Percentiles rank a stretch among this genome's conserved stretches.
Evolutionary conservation across 1,140 invertebrate genomes (phyloP).

Genomic region (Oryzaephilus surinamensis): DNA sequence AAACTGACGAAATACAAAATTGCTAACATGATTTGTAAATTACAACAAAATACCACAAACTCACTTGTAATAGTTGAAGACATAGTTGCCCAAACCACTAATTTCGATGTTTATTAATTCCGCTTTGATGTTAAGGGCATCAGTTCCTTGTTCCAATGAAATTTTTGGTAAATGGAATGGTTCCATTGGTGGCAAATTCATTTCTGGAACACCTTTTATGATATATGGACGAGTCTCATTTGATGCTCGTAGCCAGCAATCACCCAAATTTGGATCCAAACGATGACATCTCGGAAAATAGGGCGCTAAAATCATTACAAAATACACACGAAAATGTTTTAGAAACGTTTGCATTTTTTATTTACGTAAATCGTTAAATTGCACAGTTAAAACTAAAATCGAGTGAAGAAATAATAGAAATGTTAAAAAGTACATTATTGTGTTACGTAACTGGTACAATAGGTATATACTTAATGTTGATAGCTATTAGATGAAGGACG

Average conservation of each 20-base stretch:
- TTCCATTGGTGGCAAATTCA: conserved; percentile 53
- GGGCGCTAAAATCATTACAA: conserved; percentile 37
- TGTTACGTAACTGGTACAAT: too few species aligned
- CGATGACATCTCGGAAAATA: conserved; percentile 49
- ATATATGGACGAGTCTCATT: conserved; percentile 46
- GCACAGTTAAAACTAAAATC: too few species aligned
- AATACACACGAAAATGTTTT: background rate
- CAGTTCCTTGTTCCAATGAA: conserved; percentile 49
- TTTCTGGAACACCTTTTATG: conserved; percentile 48
- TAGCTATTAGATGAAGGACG: too few species aligned
- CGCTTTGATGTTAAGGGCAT: conserved; percentile 51
- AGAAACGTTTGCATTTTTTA: too few species aligned
- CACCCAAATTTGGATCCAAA: conserved; percentile 46
- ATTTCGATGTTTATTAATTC: conserved; percentile 53
- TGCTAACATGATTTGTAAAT: background rate
- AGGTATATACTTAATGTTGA: too few species aligned
- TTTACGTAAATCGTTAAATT: too few species aligned
- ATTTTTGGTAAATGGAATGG: conserved; percentile 50
- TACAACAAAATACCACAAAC: conserved; percentile 16
- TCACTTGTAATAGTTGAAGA: conserved; percentile 53
- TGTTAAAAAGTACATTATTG: too few species aligned
- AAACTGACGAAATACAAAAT: conserved; percentile 17
- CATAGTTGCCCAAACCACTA: conserved; percentile 47
- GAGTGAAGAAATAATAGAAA: too few species aligned
- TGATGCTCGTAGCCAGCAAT: conserved; percentile 47